Evolutionary conservation across 2,888 invertebrate genomes (phyloP), one percentile per base, ranked within the genome.

Genomic region (Deilephila porcellus): DNA sequence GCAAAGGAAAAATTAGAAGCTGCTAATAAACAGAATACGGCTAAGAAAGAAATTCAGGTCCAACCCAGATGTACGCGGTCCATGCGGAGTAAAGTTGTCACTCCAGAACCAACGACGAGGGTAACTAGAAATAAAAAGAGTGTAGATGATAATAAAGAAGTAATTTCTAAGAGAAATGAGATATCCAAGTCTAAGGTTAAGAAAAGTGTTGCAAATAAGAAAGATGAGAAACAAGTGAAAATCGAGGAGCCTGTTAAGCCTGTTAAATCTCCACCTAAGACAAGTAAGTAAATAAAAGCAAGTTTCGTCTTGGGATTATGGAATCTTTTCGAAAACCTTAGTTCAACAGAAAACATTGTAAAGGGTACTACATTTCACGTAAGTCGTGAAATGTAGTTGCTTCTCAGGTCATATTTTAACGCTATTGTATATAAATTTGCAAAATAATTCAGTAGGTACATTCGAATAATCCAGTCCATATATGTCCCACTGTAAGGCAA

Each of bases 1-100:
- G 89, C 89, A 14, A 90, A 90, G 64, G 94, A 95, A 76, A 90
- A 82, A 75, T 77, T 87, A 17, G 91, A 91, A 32, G 85, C 85
- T 2, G 78, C 84, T 7, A 91, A 90, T 7, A 91, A 90, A 78
- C 86, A 84, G 74, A 80, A 76, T 73, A 67, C 74, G 25, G 77
- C 79, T 59, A 87, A 86, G 72, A 88, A 86, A 52, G 88, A 88
- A 76, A 77, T 76, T 19, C 76, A 80, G 29, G 71, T 75, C 29
- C 73, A 82, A 75, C 76, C 80, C 20, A 86, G 89, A 74, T 85
- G 83, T 76, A 91, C 92, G 6, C 87, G 93, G 63, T 90, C 91
- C 19, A 88, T 81, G 76, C 80, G 81, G 62, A 84, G 77, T 74
- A 87, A 83, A 73, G 72, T 67, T 19, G 59, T 70, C 75, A 32